A percentile compares a stretch with the other conserved stretches of the same genome.
phyloP scores from a whole-genome alignment of 2,797 vertebrate genomes.

The Falco naumanni region DNA sequence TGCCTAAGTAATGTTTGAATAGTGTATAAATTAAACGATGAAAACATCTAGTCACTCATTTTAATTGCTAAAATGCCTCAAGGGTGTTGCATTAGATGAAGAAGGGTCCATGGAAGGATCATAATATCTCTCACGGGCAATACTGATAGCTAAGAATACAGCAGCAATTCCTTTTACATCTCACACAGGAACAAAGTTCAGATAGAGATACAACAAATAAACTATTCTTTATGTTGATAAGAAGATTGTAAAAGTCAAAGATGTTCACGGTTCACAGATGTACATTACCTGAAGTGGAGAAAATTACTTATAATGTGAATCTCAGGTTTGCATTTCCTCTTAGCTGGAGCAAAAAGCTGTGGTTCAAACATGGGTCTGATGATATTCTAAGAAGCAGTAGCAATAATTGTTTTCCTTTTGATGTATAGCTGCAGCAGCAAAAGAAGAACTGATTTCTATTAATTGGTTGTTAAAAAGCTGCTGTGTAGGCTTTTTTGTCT shows the following conservation, averaged over 20 bases:
- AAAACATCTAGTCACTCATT: constrained; percentile 57
- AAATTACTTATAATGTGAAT: not conserved
- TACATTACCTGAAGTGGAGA: not conserved
- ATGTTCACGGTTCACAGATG: not conserved
- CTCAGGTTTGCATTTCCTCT: not conserved
- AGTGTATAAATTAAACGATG: constrained; percentile 65
- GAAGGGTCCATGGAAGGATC: constrained; percentile 38
- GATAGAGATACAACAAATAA: constrained; percentile 22
- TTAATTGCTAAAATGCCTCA: constrained; percentile 63
- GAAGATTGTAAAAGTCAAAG: not conserved
- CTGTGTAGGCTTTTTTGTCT: not conserved
- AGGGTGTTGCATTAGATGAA: constrained; percentile 39
- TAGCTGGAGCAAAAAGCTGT: not conserved
- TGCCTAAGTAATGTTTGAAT: constrained; percentile 67
- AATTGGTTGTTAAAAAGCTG: not conserved
- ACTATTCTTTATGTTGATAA: not conserved
- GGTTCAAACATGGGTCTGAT: not conserved
- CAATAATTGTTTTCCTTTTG: not conserved
- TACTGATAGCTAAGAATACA: constrained; percentile 31
- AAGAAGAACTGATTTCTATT: not conserved
- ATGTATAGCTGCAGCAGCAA: not conserved
- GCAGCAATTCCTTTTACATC: not conserved
- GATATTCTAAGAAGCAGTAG: not conserved
- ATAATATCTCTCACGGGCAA: constrained; percentile 11
- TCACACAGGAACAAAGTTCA: constrained; percentile 47